Conservation (phyloP, 2,797 vertebrate species). For the Distichodus sexfasciatus region DNA sequence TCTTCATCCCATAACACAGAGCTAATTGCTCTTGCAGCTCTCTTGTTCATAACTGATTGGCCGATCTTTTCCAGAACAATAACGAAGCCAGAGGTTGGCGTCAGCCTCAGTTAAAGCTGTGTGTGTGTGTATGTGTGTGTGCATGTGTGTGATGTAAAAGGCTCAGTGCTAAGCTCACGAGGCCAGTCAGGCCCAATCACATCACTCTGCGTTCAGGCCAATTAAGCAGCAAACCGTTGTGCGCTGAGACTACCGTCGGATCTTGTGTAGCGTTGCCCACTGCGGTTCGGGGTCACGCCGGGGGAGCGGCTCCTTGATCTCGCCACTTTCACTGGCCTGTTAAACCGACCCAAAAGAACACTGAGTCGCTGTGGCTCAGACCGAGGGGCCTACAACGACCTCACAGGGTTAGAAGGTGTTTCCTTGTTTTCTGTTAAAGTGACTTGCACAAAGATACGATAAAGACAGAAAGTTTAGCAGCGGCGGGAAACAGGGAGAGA, state of each 20-base stretch:
- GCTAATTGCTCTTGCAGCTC: constrained; percentile 50
- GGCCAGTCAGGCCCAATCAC: constrained; percentile 33
- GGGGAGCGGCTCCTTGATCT: constrained; percentile 28
- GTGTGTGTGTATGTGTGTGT: neutral
- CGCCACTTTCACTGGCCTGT: constrained; percentile 12
- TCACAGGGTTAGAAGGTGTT: neutral
- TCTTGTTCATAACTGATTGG: constrained; percentile 41
- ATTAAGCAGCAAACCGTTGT: constrained; percentile 15
- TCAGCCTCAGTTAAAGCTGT: constrained; percentile 28
- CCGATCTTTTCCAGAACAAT: constrained; percentile 51
- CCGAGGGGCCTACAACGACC: neutral
- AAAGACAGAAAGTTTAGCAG: neutral
- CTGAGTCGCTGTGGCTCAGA: constrained; percentile 19
- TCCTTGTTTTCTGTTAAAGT: neutral
- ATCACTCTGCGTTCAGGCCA: constrained; percentile 19
- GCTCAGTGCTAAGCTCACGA: constrained; percentile 33
- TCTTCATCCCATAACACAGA: constrained; percentile 10
- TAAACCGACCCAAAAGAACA: constrained; percentile 7
- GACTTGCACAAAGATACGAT: neutral
- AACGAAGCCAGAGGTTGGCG: constrained; percentile 23
- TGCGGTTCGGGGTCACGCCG: constrained; percentile 16
- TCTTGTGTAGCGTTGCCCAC: constrained; percentile 19
- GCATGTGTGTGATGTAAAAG: constrained; percentile 50
- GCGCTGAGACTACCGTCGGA: neutral
- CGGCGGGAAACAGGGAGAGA: neutral